These are phyloP conservation scores for Calameuta pallipes DNA, from an alignment of 2,888 invertebrate genomes.

Conservation along the genomic window DNA sequence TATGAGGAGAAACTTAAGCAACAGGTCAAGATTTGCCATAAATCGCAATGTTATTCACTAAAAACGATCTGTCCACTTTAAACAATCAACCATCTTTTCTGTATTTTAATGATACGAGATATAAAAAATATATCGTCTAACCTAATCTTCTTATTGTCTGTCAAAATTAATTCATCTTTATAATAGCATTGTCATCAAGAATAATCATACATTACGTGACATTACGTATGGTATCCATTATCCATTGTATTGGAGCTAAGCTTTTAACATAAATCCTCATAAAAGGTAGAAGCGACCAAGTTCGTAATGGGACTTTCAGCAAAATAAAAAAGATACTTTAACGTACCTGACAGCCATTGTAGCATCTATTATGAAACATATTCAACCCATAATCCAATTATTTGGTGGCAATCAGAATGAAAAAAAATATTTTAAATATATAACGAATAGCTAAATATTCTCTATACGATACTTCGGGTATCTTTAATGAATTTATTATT, in stretches of 20 bases:
- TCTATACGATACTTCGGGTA: background rate
- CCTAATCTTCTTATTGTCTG: background rate
- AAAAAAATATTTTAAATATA: background rate
- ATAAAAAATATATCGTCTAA: background rate
- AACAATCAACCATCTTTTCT: background rate
- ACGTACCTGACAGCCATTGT: background rate
- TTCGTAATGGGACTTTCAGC: background rate
- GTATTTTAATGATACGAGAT: background rate
- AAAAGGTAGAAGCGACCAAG: background rate
- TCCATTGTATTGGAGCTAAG: background rate
- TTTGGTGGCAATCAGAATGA: background rate
- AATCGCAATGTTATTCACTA: background rate
- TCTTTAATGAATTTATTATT: background rate
- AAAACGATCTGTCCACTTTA: background rate
- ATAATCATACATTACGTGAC: background rate
- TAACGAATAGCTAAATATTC: background rate
- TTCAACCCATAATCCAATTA: background rate
- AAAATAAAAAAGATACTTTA: background rate
- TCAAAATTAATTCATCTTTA: background rate
- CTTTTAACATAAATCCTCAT: background rate
- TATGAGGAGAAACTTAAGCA: background rate
- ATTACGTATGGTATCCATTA: background rate
- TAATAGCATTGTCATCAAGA: background rate
- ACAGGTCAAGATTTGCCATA: background rate
- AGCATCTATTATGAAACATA: background rate